Conservation (phyloP, 1,140 invertebrate species). For the Tribolium madens region DNA sequence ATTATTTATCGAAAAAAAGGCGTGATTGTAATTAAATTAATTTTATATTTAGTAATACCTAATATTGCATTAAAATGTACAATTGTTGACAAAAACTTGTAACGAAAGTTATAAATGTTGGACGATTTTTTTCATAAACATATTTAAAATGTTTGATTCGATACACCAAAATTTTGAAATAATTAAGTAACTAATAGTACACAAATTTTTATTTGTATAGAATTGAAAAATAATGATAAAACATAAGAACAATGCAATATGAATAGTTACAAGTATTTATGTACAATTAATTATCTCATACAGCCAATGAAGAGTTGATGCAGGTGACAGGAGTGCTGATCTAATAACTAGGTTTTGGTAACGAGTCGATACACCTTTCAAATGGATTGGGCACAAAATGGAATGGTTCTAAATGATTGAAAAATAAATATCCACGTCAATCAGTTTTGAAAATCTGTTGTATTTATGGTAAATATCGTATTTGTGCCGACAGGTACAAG, state of each 20-base stretch:
- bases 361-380: not conserved
- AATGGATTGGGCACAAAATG: slow-evolving; percentile 42
- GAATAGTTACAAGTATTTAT: slow-evolving; percentile 59
- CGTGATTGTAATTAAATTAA: slow-evolving; percentile 42
- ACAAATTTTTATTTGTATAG: slow-evolving; percentile 42
- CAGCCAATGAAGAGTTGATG: slow-evolving; percentile 56
- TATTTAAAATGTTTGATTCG: not conserved
- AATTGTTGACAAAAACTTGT: slow-evolving; percentile 41
- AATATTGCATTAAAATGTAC: slow-evolving; percentile 45
- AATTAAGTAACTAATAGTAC: slow-evolving; percentile 43
- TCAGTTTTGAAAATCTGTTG: not conserved
- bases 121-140: slow-evolving; percentile 36
- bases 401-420: slow-evolving; percentile 39
- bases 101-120: slow-evolving; percentile 40
- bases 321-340: slow-evolving; percentile 57
- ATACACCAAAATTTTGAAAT: slow-evolving; percentile 38
- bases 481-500: slow-evolving; percentile 44
- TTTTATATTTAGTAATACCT: slow-evolving; percentile 44
- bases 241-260: slow-evolving; percentile 56
- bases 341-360: slow-evolving; percentile 48
- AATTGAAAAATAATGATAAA: slow-evolving; percentile 44
- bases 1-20: slow-evolving; percentile 18
- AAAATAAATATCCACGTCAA: slow-evolving; percentile 15
- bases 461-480: slow-evolving; percentile 24
- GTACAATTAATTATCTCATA: slow-evolving; percentile 56